phyloP scores from a whole-genome alignment of 1,140 invertebrate species.

The Pectinophora gossypiella region DNA sequence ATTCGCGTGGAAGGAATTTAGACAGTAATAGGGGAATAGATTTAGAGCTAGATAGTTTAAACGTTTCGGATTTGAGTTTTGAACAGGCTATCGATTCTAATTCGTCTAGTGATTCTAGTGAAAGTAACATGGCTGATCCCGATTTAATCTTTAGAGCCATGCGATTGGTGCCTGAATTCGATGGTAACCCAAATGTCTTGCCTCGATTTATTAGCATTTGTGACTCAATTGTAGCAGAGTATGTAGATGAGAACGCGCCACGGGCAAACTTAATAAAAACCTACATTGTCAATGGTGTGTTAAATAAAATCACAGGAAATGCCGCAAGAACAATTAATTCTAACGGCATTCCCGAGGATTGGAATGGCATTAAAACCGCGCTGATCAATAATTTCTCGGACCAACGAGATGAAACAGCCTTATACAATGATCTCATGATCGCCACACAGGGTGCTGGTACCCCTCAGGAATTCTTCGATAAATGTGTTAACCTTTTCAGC shows the following conservation, averaged over 20 bases:
- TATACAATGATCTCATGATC: not conserved
- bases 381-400: conserved; percentile 3
- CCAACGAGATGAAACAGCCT: conserved; percentile 4
- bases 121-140: too few relatives aligned
- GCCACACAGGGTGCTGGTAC: conserved; percentile 1
- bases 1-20: too few relatives aligned
- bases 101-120: too few relatives aligned
- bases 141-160: conserved; percentile 1
- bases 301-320: conserved; percentile 1
- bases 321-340: not conserved
- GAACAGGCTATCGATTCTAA: too few relatives aligned
- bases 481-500: not conserved
- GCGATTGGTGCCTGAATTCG: not conserved
- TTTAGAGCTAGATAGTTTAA: too few relatives aligned
- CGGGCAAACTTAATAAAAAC: not conserved
- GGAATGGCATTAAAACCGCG: conserved; percentile 1
- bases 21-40: too few relatives aligned
- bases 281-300: not conserved
- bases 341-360: not conserved
- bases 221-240: not conserved
- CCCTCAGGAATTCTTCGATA: conserved; percentile 2
- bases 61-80: too few relatives aligned
- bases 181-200: conserved; percentile 1
- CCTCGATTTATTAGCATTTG: conserved; percentile 1
- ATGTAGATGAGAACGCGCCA: not conserved